Evolutionary conservation across 2,797 vertebrate genomes (phyloP), one percentile per base, ranked within the genome.

Genomic region (Acrossocheilus fasciatus): DNA sequence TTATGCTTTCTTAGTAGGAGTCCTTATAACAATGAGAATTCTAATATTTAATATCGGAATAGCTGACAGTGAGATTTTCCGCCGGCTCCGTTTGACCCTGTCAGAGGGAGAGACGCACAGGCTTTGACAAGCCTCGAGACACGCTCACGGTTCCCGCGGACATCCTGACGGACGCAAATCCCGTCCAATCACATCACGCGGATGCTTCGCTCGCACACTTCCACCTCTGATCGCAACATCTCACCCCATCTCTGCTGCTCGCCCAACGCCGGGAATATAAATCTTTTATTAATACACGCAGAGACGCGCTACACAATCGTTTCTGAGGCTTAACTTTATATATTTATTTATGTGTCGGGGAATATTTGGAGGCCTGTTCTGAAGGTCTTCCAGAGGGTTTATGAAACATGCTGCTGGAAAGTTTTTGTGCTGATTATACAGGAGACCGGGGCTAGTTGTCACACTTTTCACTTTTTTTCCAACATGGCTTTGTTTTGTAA

Each of bases 11-110:
- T 94, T 93, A 86, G 90, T 77, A 82, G 92, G 89, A 94, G 93
- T 94, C 94, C 92, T 92, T 92, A 89, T 93, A 95, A 96, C 95
- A 96, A 96, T 95, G 93, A 91, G 88, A 93, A 93, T 92, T 94
- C 91, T 94, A 92, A 95, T 96, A 94, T 95, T 94, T 95, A 92
- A 92, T 95, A 95, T 94, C 93, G 94, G 93, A 95, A 95, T 94
- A 94, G 95, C 95, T 95, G 96, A 96, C 95, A 95, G 95, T 79
- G 91, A 94, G 93, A 87, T 88, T 83, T 88, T 76, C 57, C 69
- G 5, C 26, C 50, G 64, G 88, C 90, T 93, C 91, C 86, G 36
- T 92, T 92, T 91, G 87, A 84, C 91, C 87, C 90, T 89, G 87
- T 93, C 91, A 89, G 91, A 91, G 89, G 90, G 85, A 94, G 95